These are phyloP conservation scores for Gambusia holbrooki DNA, from an alignment of 2,113 vertebrate species.

Conservation along the genomic window DNA sequence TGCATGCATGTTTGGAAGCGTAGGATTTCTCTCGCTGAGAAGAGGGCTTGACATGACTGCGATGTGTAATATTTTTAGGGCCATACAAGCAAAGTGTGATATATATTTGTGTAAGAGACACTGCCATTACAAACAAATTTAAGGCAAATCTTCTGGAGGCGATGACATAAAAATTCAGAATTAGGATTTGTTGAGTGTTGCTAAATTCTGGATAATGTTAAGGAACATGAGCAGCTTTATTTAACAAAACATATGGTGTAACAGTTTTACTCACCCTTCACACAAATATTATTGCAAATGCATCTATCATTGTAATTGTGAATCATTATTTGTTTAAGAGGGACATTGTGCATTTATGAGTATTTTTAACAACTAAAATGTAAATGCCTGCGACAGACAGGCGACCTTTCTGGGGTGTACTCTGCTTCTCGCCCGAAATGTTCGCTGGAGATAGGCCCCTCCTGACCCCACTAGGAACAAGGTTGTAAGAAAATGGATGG, in stretches of 20 bases:
- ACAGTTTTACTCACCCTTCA: constrained; percentile 32
- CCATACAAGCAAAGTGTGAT: constrained; percentile 84
- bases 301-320: constrained; percentile 50
- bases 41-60: constrained; percentile 85
- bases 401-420: too few species aligned
- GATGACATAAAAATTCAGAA: constrained; percentile 8
- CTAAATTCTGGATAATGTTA: not conserved
- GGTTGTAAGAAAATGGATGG: too few species aligned
- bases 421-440: too few species aligned
- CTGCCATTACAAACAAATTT: constrained; percentile 63
- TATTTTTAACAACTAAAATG: too few species aligned
- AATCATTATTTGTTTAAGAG: too few species aligned
- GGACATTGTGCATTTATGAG: too few species aligned
- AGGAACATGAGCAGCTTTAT: constrained; percentile 22
- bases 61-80: constrained; percentile 89
- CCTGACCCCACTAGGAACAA: too few species aligned
- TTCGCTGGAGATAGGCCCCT: too few species aligned
- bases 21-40: constrained; percentile 86
- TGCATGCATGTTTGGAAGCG: constrained; percentile 82
- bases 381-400: too few species aligned
- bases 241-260: constrained; percentile 39
- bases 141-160: constrained; percentile 44
- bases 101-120: constrained; percentile 69
- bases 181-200: too few species aligned
- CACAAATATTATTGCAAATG: constrained; percentile 69